Evolutionary conservation across 1,140 invertebrate genomes (phyloP).

Genomic region (Pararge aegeria): DNA sequence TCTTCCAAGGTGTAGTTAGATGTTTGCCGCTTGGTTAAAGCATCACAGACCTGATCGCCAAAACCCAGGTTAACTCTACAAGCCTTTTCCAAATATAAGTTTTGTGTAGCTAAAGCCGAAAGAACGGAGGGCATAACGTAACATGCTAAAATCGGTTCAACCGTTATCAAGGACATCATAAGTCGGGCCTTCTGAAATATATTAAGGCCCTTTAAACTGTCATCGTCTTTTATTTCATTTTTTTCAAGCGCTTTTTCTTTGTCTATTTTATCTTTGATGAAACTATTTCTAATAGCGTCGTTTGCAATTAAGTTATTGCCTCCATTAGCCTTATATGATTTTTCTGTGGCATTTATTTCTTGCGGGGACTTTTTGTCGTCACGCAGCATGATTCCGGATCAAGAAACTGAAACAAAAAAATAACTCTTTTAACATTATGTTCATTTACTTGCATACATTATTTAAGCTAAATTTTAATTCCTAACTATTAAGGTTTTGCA

Average conservation of each 20-base stretch:
- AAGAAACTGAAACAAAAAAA: slow-evolving; percentile 50
- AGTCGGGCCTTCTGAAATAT: slow-evolving; percentile 79
- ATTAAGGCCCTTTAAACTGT: slow-evolving; percentile 67
- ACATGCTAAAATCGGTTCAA: slow-evolving; percentile 89
- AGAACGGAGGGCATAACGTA: slow-evolving; percentile 90
- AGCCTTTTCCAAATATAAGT: slow-evolving; percentile 91
- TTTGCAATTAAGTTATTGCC: slow-evolving; percentile 55
- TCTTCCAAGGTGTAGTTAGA: slow-evolving; percentile 86
- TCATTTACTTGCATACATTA: not conserved
- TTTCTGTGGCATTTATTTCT: slow-evolving; percentile 33
- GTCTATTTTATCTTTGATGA: slow-evolving; percentile 46
- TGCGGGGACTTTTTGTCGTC: slow-evolving; percentile 50
- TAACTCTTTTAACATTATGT: not conserved
- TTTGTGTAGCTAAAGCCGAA: slow-evolving; percentile 88
- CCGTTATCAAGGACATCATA: slow-evolving; percentile 85
- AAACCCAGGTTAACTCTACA: slow-evolving; percentile 89
- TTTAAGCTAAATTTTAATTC: not conserved
- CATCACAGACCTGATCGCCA: slow-evolving; percentile 85
- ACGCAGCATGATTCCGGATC: slow-evolving; percentile 44
- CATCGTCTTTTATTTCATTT: slow-evolving; percentile 37
- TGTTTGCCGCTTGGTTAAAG: slow-evolving; percentile 84
- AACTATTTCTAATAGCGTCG: slow-evolving; percentile 51
- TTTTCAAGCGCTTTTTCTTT: slow-evolving; percentile 40
- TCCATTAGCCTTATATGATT: slow-evolving; percentile 41
- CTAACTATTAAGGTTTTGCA: too few species aligned